Conservation (phyloP, 2,113 vertebrate species). For the Sula dactylatra region DNA sequence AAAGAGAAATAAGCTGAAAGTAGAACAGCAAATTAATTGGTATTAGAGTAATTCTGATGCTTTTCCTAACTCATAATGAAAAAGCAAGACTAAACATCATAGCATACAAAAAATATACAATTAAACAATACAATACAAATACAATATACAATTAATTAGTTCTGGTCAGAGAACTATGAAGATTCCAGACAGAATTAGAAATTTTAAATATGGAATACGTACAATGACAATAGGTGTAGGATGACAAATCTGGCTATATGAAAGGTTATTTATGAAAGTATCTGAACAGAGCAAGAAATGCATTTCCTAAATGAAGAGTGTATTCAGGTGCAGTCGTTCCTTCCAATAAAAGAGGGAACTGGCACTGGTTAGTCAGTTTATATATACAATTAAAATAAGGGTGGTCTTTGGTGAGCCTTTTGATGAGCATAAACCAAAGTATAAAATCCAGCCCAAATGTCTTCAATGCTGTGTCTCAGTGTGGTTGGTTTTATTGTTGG, state of each 20-base stretch:
- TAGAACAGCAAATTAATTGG: not conserved
- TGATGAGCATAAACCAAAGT: not conserved
- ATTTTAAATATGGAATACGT: not conserved
- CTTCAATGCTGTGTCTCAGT: not conserved
- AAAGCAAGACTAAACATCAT: not conserved
- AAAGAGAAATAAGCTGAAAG: not conserved
- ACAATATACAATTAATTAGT: not conserved
- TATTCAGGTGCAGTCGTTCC: not conserved
- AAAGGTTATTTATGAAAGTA: not conserved
- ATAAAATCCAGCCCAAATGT: not conserved
- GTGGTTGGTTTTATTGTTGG: not conserved
- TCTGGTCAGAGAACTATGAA: not conserved
- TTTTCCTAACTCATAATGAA: not conserved
- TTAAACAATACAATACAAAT: no score
- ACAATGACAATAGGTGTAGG: not conserved
- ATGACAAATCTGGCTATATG: not conserved
- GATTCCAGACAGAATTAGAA: not conserved
- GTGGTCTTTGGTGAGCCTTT: not conserved
- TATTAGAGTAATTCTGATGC: not conserved
- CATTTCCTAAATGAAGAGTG: not conserved
- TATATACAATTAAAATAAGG: not conserved
- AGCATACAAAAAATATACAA: not conserved
- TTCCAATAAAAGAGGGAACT: not conserved
- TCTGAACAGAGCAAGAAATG: not conserved
- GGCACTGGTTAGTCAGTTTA: not conserved